Percentiles rank a stretch among this genome's conserved stretches.
Evolutionary conservation across 2,797 vertebrate genomes (phyloP).

Genomic region (Bucorvus abyssinicus): DNA sequence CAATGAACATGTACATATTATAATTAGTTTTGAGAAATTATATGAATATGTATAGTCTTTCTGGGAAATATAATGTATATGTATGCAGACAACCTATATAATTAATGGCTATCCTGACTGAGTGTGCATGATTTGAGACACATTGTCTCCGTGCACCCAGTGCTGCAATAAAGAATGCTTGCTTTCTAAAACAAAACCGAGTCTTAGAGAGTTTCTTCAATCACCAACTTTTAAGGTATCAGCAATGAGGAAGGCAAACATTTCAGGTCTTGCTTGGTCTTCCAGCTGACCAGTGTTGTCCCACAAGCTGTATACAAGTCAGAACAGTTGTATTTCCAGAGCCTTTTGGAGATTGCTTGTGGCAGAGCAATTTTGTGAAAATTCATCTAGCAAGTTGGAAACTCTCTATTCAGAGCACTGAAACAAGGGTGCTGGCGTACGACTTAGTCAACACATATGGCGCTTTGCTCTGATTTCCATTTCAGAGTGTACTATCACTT

Average conservation of each 20-base stretch:
- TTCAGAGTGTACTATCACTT: conserved; percentile 50
- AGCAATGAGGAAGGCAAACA: neutral
- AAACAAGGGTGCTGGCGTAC: neutral
- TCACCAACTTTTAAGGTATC: too few species aligned
- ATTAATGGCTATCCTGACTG: too few species aligned
- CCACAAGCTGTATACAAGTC: neutral
- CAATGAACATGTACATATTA: too few species aligned
- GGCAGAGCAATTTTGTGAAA: neutral
- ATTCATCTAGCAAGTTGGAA: neutral
- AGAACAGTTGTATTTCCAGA: neutral
- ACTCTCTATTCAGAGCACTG: neutral
- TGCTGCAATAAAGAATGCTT: too few species aligned
- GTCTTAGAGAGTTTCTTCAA: too few species aligned
- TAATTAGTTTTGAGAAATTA: too few species aligned
- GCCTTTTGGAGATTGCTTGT: neutral
- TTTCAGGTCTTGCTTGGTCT: neutral
- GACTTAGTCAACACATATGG: conserved; percentile 54
- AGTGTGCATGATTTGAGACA: too few species aligned
- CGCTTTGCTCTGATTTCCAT: neutral
- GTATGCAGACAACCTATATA: too few species aligned
- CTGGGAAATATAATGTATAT: too few species aligned
- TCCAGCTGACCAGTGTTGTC: neutral
- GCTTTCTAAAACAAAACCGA: too few species aligned
- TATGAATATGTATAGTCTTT: too few species aligned
- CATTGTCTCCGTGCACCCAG: too few species aligned